phyloP scores from a whole-genome alignment of 2,888 invertebrate species.

The Tenthredo amoena region DNA sequence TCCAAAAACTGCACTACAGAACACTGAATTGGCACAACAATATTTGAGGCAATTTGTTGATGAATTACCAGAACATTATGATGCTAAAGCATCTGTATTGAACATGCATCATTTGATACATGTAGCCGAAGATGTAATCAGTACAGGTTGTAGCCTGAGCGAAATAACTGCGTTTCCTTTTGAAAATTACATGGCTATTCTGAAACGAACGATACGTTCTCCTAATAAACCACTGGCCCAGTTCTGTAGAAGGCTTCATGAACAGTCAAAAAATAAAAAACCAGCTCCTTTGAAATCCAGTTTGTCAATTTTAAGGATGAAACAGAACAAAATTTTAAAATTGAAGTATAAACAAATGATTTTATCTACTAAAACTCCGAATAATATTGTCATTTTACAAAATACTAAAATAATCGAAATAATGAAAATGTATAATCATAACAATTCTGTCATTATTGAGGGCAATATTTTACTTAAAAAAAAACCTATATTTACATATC shows the following conservation, averaged over 20 bases:
- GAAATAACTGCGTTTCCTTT: neutral
- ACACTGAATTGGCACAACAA: neutral
- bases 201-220: neutral
- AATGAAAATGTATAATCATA: neutral
- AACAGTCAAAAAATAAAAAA: neutral
- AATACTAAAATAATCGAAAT: neutral
- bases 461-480: neutral
- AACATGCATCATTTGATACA: neutral
- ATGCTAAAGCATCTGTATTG: neutral
- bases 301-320: neutral
- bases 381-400: neutral
- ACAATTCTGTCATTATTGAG: neutral
- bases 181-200: neutral
- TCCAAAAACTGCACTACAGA: neutral
- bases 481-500: neutral
- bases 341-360: neutral
- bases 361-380: neutral
- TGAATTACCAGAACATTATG: neutral
- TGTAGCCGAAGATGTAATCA: neutral
- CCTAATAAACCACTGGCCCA: neutral
- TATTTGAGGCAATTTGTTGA: neutral
- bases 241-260: conserved; percentile 1
- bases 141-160: neutral
- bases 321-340: neutral
- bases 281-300: neutral